Percentiles rank a stretch among this genome's conserved stretches.
phyloP scores from a whole-genome alignment of 2,113 vertebrate species.

The Stigmatopora argus region DNA sequence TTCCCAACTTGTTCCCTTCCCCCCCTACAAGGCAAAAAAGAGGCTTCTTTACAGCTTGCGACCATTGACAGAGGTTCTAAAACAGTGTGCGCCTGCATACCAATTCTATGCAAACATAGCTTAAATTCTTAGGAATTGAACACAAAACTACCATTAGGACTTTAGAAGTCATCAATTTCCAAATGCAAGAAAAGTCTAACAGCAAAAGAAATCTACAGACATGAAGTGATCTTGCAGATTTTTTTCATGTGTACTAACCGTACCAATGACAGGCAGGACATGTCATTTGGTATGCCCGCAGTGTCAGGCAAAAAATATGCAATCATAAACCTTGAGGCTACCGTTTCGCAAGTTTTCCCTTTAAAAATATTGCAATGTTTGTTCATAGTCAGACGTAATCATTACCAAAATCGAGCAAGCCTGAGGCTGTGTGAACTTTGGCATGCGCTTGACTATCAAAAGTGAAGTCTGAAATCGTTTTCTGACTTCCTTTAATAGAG shows the following conservation, averaged over 20 bases:
- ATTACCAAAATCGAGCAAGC: conserved; percentile 40
- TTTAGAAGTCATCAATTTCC: background rate
- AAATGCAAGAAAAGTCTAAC: background rate
- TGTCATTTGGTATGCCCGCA: background rate
- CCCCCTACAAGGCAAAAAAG: background rate
- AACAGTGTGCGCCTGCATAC: background rate
- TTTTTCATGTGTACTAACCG: too few species aligned
- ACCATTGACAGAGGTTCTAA: background rate
- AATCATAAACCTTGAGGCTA: background rate
- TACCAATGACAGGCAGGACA: too few species aligned
- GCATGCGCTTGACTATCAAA: conserved; percentile 31
- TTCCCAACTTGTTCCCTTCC: conserved; percentile 16
- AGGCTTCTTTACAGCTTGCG: background rate
- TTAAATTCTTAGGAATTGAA: background rate
- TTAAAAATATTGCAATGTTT: background rate
- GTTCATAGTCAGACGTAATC: conserved; percentile 29
- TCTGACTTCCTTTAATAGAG: conserved; percentile 14
- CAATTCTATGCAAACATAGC: background rate
- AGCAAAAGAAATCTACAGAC: background rate
- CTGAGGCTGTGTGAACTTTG: conserved; percentile 7
- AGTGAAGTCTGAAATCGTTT: background rate
- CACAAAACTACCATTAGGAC: background rate
- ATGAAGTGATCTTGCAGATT: background rate
- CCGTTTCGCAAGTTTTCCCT: background rate
- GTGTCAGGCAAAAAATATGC: background rate